Percentiles rank a stretch among this genome's conserved stretches.
Conservation (phyloP, 2,888 invertebrate genomes). For the Zeuzera pyrina region DNA sequence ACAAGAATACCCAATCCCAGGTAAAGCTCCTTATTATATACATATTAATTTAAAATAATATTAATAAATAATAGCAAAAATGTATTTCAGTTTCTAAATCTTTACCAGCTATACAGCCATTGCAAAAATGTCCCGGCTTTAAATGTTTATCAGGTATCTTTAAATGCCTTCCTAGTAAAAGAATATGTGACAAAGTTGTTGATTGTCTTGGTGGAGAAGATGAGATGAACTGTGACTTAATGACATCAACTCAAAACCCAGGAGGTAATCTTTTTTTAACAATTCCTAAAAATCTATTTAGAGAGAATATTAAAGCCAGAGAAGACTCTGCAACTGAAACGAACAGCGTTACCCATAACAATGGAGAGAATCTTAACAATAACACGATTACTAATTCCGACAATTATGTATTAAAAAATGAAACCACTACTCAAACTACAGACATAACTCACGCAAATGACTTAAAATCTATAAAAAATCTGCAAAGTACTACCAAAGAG, state of each 20-base stretch:
- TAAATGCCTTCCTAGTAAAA: slow-evolving; percentile 77
- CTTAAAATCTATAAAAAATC: too few relatives aligned
- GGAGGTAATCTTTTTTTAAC: slow-evolving; percentile 4
- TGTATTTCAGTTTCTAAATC: slow-evolving; percentile 55
- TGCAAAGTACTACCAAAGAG: too few relatives aligned
- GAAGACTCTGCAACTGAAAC: neutral
- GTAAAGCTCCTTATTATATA: too few relatives aligned
- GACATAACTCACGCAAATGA: too few relatives aligned
- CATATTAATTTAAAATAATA: too few relatives aligned
- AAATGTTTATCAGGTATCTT: slow-evolving; percentile 77
- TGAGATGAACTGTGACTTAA: slow-evolving; percentile 76
- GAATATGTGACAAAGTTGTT: slow-evolving; percentile 80
- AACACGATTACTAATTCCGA: too few relatives aligned
- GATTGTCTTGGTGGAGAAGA: slow-evolving; percentile 88
- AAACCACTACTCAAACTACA: too few relatives aligned
- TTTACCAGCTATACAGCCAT: slow-evolving; percentile 64
- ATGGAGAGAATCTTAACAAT: too few relatives aligned
- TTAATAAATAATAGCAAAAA: neutral
- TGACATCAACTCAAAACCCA: slow-evolving; percentile 15
- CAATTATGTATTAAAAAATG: too few relatives aligned
- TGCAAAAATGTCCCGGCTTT: slow-evolving; percentile 81
- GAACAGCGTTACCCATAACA: too few relatives aligned
- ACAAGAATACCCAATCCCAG: too few relatives aligned
- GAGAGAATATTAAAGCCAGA: too few relatives aligned
- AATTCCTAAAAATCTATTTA: slow-evolving; percentile 10